These are phyloP conservation scores for Echinops telfairi DNA, from an alignment of 2,113 vertebrate genomes.

Conservation along the genomic window DNA sequence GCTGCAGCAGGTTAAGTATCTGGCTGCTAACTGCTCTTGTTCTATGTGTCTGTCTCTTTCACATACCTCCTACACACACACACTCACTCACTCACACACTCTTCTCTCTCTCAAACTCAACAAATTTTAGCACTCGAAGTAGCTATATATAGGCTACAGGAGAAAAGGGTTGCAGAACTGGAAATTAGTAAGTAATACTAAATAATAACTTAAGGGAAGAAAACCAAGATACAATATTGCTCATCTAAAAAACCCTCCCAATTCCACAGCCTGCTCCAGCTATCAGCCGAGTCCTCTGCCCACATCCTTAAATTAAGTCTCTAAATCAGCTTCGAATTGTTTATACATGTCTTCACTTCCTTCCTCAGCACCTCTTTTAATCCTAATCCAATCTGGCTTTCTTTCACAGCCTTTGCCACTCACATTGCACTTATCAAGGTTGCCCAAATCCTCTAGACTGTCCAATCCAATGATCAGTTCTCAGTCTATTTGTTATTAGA, in stretches of 20 bases:
- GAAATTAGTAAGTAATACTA: constrained; percentile 23
- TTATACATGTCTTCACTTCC: constrained; percentile 5
- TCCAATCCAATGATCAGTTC: neutral
- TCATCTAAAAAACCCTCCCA: neutral
- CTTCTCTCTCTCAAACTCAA: neutral
- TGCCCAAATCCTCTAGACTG: neutral
- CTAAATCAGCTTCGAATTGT: constrained; percentile 12
- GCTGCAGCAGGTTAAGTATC: no score
- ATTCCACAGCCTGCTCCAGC: neutral
- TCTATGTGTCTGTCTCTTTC: neutral
- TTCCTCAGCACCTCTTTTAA: neutral
- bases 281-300: constrained; percentile 6
- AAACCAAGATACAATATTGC: neutral
- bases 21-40: neutral
- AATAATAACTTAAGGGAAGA: neutral
- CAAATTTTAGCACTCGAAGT: neutral
- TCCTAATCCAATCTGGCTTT: neutral
- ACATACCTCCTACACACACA: neutral
- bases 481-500: neutral
- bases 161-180: neutral
- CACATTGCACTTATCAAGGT: no score
- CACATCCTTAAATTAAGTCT: no score
- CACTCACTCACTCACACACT: neutral
- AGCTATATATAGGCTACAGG: no score
- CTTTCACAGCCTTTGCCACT: neutral